Conservation (phyloP, 35 echinoderm and acorn worm species). For the Heliocidaris erythrogramma region DNA sequence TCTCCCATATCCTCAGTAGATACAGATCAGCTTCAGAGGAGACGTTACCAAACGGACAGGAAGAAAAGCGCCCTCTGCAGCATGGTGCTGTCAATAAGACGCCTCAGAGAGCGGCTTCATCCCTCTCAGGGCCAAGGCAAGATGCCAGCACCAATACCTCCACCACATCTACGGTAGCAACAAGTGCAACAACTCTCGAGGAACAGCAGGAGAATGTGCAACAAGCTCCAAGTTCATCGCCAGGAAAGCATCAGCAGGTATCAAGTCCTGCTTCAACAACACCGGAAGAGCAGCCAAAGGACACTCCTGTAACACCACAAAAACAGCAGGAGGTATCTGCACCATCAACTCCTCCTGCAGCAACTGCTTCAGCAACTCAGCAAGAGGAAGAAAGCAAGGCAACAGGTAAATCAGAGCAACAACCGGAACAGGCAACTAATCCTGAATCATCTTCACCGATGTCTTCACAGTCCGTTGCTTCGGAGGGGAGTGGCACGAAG, state of each 20-base stretch:
- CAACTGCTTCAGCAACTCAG: neutral
- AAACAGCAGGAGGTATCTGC: neutral
- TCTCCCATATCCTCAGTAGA: constrained; percentile 24
- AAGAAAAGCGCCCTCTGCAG: neutral
- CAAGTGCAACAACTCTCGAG: neutral
- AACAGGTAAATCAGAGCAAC: neutral
- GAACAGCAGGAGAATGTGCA: neutral
- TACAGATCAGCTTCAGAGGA: constrained; percentile 48
- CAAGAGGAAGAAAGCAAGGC: neutral
- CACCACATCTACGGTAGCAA: neutral
- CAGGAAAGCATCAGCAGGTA: neutral
- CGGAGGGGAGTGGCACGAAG: neutral
- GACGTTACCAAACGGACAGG: constrained; percentile 27
- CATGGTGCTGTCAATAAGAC: neutral
- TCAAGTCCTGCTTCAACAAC: neutral
- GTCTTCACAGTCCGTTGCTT: neutral
- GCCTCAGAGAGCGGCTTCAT: neutral
- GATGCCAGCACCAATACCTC: constrained; percentile 37
- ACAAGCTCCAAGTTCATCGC: neutral
- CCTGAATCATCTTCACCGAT: neutral
- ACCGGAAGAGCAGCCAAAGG: neutral
- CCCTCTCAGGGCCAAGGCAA: neutral
- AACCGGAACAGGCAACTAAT: neutral
- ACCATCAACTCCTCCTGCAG: neutral
- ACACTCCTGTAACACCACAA: neutral